Base-by-base conservation (phyloP, 1,140 invertebrate species). In the Notospermus geniculatus region DNA sequence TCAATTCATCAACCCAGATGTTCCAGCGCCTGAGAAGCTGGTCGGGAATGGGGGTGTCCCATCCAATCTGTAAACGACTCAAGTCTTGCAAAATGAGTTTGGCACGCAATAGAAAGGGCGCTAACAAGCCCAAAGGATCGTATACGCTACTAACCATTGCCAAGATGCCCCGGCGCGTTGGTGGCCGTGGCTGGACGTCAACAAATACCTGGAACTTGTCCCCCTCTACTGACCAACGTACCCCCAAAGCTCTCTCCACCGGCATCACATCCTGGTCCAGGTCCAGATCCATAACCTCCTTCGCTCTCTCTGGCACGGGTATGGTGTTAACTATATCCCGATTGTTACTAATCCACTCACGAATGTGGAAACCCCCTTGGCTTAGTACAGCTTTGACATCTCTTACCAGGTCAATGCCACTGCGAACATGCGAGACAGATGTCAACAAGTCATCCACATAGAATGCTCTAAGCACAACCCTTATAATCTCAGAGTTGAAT, bases 361-460 rank as follows among this genome's bases (percentile, higher is more conserved):
- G 54, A 11, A 66, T 13, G n/a, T 27, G n/a, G 22, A 62, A 66
- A 15, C 60, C 60, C 28, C 60, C 60, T 22, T 39, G 0, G 19
- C 54, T n/a, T 0, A 66, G 9, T 27, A 15, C 13, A 28, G 28
- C 43, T 19, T 63, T 29, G 25, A 56, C 61, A 36, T 7, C 15
- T 15, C 4, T 36, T 36, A 15, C 5, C 15, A 36, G 4, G 32
- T 4, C 32, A 22, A n/a, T 41, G 19, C 25, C 36, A n/a, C 29
- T 57, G 7, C 43, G 22, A 22, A 23, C 23, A 41, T 30, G 17
- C 27, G 22, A 39, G 5, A 22, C n/a, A 15, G 43, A 61, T 27
- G 56, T 65, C 45, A 67, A 29, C 19, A 56, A 59, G 36, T 68
- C 63, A 54, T 65, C 63, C 0, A 68, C 54, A 54, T 68, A 65